Percentiles rank a stretch among this genome's conserved stretches.
Evolutionary conservation across 2,797 vertebrate species (phyloP).

Genomic region (Uromys caudimaculatus): DNA sequence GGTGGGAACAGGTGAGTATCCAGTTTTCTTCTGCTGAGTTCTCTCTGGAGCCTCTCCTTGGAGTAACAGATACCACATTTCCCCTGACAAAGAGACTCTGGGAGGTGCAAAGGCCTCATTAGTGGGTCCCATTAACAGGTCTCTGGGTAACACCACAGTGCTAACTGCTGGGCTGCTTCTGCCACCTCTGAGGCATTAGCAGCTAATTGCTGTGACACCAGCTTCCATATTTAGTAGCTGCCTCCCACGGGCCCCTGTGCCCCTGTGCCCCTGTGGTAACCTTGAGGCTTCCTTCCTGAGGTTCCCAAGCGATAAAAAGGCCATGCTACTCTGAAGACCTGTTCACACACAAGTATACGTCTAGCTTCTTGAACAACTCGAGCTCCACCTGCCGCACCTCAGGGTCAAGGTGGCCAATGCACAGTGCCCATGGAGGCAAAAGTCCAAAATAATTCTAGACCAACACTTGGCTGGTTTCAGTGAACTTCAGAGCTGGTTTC

Average conservation of each 20-base stretch:
- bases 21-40: no score
- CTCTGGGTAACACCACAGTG: not conserved
- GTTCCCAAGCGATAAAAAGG: rapidly evolving
- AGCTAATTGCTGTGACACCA: conserved; percentile 20
- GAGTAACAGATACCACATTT: not conserved
- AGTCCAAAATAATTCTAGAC: not conserved
- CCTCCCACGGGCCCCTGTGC: not conserved
- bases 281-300: not conserved
- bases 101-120: not conserved
- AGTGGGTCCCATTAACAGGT: not conserved
- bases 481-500: rapidly evolving
- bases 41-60: not conserved
- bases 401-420: not conserved
- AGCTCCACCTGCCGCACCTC: rapidly evolving
- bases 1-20: not conserved
- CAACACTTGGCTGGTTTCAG: rapidly evolving
- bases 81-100: not conserved
- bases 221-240: not conserved
- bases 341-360: rapidly evolving
- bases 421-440: not conserved
- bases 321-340: rapidly evolving
- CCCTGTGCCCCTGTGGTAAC: rapidly evolving
- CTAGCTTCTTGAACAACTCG: not conserved
- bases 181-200: conserved; percentile 60
- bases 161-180: not conserved